A percentile compares a stretch with the other conserved stretches of the same genome.
phyloP scores from a whole-genome alignment of 2,797 vertebrate genomes.

The Falco berigora region DNA sequence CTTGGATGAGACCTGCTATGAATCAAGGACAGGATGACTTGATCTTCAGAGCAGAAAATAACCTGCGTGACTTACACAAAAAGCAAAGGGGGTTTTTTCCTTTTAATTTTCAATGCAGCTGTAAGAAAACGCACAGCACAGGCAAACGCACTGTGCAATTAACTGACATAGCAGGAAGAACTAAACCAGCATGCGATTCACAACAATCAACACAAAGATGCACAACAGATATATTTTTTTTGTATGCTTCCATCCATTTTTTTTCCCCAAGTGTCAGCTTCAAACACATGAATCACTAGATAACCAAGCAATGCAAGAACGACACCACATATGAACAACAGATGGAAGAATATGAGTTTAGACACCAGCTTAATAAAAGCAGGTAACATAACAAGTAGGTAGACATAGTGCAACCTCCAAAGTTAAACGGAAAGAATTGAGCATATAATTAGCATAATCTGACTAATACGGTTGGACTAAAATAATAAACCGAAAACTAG shows the following conservation, averaged over 20 bases:
- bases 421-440: neutral
- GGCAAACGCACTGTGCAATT: accelerated
- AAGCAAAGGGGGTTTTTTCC: neutral
- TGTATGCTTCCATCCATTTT: neutral
- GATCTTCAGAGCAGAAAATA: neutral
- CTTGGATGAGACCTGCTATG: neutral
- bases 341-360: neutral
- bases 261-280: neutral
- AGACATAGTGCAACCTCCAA: neutral
- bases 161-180: accelerated
- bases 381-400: neutral
- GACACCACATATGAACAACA: accelerated
- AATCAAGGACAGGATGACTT: neutral
- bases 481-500: neutral
- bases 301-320: neutral
- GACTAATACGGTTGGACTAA: neutral
- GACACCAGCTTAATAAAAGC: neutral
- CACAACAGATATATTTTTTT: too few species aligned
- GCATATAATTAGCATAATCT: neutral
- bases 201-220: neutral
- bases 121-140: neutral
- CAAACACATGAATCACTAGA: accelerated
- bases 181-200: neutral
- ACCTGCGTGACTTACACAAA: neutral
- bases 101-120: neutral